Evolutionary conservation across 2,888 invertebrate genomes (phyloP), one percentile per base, ranked within the genome.

Genomic region (Acleris emargana): DNA sequence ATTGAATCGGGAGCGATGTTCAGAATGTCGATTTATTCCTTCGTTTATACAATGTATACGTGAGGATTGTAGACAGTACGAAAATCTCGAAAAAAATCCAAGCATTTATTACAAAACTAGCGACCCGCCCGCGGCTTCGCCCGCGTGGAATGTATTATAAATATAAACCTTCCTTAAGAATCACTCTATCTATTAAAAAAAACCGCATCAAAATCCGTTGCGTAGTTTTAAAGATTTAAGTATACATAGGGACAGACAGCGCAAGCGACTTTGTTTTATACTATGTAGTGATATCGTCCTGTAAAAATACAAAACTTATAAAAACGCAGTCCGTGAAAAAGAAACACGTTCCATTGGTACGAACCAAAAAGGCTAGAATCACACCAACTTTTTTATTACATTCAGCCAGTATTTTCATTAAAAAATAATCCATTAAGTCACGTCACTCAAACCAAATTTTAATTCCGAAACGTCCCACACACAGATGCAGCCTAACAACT

Each of bases 21-120:
- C 66, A 51, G 66, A 66, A 61, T 66, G 61, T 51, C 66, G 66
- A 66, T 66, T 57, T 66, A 66, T 66, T 66, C 61, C 61, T 66
- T 66, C 61, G 61, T 61, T 66, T 60, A 61, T 60, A 57, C 13
- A 45, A 61, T 22, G 38, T 49, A 58, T 49, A 18, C 57, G 55
- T 55, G 54, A 25, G 52, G 51, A 61, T 57, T 66, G 57, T 22
- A 54, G 43, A 57, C 43, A 5, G 45, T 60, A 60, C 59, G 18
- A 45, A 54, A 55, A 58, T 51, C 50, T 42, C 45, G 5, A 43
- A 42, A 16, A 45, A 17, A 45, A 17, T 0, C 5, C 3, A 16
- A 45, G 7, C 17, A 45, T 45, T 45, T 42, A 16, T 16, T 42
- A 2, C 1, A 28, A 28, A 7, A 42, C n/a, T n/a, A n/a, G n/a